phyloP scores from a whole-genome alignment of 2,797 vertebrate genomes.

The Sebastes glaucus region DNA sequence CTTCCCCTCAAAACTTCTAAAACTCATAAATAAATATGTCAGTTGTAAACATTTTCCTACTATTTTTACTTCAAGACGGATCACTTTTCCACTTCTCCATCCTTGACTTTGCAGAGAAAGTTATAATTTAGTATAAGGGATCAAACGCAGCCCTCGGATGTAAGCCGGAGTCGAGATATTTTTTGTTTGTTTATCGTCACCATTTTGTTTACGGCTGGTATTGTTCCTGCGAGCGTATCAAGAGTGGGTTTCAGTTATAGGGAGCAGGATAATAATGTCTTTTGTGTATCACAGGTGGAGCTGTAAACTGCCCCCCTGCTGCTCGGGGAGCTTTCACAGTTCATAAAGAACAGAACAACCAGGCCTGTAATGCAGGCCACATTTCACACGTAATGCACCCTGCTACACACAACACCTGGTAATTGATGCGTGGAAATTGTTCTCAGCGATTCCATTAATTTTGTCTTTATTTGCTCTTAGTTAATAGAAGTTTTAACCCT shows the following conservation, averaged over 20 bases:
- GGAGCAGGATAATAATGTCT: constrained; percentile 16
- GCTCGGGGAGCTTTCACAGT: constrained; percentile 41
- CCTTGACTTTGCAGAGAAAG: constrained; percentile 26
- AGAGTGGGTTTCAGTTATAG: background rate
- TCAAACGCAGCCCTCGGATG: constrained; percentile 34
- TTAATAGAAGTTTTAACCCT: constrained; percentile 14
- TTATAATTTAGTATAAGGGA: constrained; percentile 17
- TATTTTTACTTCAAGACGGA: constrained; percentile 64
- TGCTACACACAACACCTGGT: constrained; percentile 21
- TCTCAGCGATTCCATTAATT: constrained; percentile 33
- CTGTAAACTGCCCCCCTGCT: constrained; percentile 47
- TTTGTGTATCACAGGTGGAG: constrained; percentile 37
- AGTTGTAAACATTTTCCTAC: constrained; percentile 46
- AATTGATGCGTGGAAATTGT: constrained; percentile 33
- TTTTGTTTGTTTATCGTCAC: constrained; percentile 33
- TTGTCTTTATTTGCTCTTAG: constrained; percentile 4
- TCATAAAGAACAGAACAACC: constrained; percentile 51
- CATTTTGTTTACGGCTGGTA: constrained; percentile 30
- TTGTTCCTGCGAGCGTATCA: constrained; percentile 22
- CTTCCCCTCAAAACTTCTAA: constrained; percentile 60
- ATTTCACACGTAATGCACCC: constrained; percentile 30
- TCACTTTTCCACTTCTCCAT: constrained; percentile 27
- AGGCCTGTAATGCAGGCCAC: constrained; percentile 13
- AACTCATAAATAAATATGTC: constrained; percentile 72
- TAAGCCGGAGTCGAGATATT: constrained; percentile 6